Evolutionary conservation across 2,888 invertebrate genomes (phyloP), one percentile per base, ranked within the genome.

Genomic region (Chironomus riparius): DNA sequence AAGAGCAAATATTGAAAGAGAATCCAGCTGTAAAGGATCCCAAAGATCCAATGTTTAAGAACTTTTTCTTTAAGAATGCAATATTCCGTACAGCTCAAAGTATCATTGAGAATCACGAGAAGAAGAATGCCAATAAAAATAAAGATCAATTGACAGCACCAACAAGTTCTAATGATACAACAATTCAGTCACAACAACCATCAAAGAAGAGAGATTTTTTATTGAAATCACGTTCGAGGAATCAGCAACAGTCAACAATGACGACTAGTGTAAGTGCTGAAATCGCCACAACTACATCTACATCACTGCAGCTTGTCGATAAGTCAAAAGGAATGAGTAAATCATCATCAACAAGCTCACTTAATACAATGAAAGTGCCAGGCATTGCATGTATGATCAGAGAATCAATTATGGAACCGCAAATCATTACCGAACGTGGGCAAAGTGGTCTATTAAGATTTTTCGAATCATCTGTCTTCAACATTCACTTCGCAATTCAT

Each of bases 401-500:
- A 56, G 76, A 69, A 48, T 79, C 79, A 68, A 79, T 79, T 68
- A 38, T 38, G 38, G 68, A 72, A 12, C 77, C 71, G 2, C 77
- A 50, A 76, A 78, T 77, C 28, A 82, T 81, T 80, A 80, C 80
- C 78, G 84, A 83, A 78, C 82, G 82, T 75, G 83, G 83, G 68
- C 82, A 83, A 73, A 83, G 82, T 78, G 84, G 84, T 21, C 79
- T 84, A 15, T 78, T 84, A 78, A 80, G 99, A 81, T 88, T 99
- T 81, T 96, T 99, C 83, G 97, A 99, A 86, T 97, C 98, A 80
- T 96, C 95, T 86, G 89, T 97, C 80, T 97, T 99, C 86, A 97
- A 98, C 84, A 97, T 98, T 89, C 94, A 96, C 79, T 97, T 98
- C 89, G 98, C 98, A 78, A 94, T 99, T 82, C 95, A 95, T 83